Conservation (phyloP, 1,140 invertebrate species). For the Drosophila auraria region DNA sequence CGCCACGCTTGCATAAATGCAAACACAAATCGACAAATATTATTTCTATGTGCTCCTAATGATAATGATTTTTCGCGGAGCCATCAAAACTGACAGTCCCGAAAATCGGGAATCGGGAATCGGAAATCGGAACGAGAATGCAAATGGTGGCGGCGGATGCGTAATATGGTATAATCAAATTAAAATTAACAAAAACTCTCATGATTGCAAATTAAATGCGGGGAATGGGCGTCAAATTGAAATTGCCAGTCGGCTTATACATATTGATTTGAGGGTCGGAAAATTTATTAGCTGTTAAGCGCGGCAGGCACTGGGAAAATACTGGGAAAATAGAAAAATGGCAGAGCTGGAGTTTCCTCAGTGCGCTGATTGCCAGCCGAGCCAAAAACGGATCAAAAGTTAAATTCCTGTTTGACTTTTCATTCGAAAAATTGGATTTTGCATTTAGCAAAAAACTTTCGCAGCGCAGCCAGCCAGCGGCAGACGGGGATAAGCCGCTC, state of each 20-base stretch:
- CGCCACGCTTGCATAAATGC: slow-evolving; percentile 54
- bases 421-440: slow-evolving; percentile 84
- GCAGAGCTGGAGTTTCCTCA: slow-evolving; percentile 1
- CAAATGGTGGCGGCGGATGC: slow-evolving; percentile 19
- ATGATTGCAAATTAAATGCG: slow-evolving; percentile 79
- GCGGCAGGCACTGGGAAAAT: slow-evolving; percentile 1
- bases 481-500: slow-evolving; percentile 59
- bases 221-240: slow-evolving; percentile 70
- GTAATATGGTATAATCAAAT: slow-evolving; percentile 73
- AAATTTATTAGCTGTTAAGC: slow-evolving; percentile 35
- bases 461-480: slow-evolving; percentile 18
- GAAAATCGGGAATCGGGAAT: slow-evolving; percentile 6
- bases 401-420: slow-evolving; percentile 83
- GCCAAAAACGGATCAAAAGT: slow-evolving; percentile 82
- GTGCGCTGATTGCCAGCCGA: slow-evolving; percentile 49
- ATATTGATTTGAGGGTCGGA: slow-evolving; percentile 35
- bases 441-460: slow-evolving; percentile 76
- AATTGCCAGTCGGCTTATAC: slow-evolving; percentile 42
- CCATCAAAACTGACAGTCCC: slow-evolving; percentile 33
- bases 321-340: slow-evolving; percentile 1
- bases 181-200: slow-evolving; percentile 80
- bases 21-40: slow-evolving; percentile 75
- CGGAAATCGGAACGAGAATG: slow-evolving; percentile 4
- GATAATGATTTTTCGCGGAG: slow-evolving; percentile 59
- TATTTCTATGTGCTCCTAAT: slow-evolving; percentile 74